A percentile compares a stretch with the other conserved stretches of the same genome.
Evolutionary conservation across 2,888 invertebrate species (phyloP).

Genomic region (Parnassius smintheus): DNA sequence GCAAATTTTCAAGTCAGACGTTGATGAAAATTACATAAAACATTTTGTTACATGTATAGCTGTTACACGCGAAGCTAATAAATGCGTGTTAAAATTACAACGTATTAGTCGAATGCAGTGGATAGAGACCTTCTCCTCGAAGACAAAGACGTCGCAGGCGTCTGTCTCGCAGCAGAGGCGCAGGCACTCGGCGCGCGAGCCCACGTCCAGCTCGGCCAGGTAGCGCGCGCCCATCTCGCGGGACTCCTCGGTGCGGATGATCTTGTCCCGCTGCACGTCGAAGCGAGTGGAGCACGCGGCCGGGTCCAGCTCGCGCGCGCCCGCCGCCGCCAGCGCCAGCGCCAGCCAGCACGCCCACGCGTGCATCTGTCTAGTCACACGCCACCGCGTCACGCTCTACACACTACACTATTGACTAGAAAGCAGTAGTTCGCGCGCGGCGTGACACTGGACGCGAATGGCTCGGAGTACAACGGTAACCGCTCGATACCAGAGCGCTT

Average conservation of each 20-base stretch:
- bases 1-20: too few relatives aligned
- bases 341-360: conserved; percentile 46
- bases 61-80: too few relatives aligned
- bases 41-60: too few relatives aligned
- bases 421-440: too few relatives aligned
- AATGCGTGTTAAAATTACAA: too few relatives aligned
- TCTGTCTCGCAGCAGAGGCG: conserved; percentile 93
- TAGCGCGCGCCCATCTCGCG: conserved; percentile 93
- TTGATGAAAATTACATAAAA: too few relatives aligned
- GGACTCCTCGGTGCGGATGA: conserved; percentile 94
- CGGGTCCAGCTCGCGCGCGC: conserved; percentile 80
- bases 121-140: conserved; percentile 90
- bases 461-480: conserved; percentile 6
- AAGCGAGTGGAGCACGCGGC: conserved; percentile 88
- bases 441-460: background rate
- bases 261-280: conserved; percentile 93
- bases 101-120: background rate
- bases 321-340: conserved; percentile 40
- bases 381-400: conserved; percentile 8
- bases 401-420: background rate
- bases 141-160: conserved; percentile 94
- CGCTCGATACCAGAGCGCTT: conserved; percentile 50
- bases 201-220: conserved; percentile 91
- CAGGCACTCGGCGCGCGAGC: conserved; percentile 90
- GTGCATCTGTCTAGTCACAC: conserved; percentile 31